Percentiles rank a stretch among this genome's conserved stretches.
These are phyloP conservation scores for Paralvinella palmiformis DNA, from an alignment of 1,140 invertebrate species.

Conservation along the genomic window DNA sequence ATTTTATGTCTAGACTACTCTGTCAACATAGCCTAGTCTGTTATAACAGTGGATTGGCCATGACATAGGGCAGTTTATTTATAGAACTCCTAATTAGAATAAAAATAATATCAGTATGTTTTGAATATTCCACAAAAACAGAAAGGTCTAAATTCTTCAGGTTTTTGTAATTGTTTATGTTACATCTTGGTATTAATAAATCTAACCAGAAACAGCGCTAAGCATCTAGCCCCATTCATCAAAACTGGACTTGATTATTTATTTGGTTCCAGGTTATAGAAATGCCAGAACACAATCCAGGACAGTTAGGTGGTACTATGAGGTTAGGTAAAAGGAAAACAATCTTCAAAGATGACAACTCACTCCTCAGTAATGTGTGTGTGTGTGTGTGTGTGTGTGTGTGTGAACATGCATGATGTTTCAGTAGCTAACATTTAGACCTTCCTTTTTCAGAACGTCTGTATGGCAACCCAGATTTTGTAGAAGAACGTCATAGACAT, in stretches of 20 bases:
- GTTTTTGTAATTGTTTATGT: not conserved
- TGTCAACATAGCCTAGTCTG: too few species aligned
- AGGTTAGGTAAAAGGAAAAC: slow-evolving; percentile 87
- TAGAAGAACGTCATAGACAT: slow-evolving; percentile 96
- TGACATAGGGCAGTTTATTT: too few species aligned
- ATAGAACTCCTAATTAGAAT: not conserved
- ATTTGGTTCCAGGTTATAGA: slow-evolving; percentile 67
- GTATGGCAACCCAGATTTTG: slow-evolving; percentile 72
- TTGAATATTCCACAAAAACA: not conserved
- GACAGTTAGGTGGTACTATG: slow-evolving; percentile 96
- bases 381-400: not conserved
- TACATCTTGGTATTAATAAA: not conserved
- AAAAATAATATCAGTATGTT: not conserved
- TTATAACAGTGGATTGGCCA: too few species aligned
- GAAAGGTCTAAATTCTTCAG: not conserved
- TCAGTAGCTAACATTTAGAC: not conserved
- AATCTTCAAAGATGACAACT: slow-evolving; percentile 62
- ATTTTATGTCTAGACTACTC: too few species aligned
- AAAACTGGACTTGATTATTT: not conserved
- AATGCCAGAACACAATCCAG: slow-evolving; percentile 96
- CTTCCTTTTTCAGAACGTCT: slow-evolving; percentile 60
- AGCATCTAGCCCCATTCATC: too few species aligned
- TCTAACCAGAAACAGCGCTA: too few species aligned
- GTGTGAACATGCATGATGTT: not conserved
- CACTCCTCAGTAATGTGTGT: slow-evolving; percentile 62